Evolutionary conservation across 64 coral and sea anemone species (phyloP).

Genomic region (Porites lutea): DNA sequence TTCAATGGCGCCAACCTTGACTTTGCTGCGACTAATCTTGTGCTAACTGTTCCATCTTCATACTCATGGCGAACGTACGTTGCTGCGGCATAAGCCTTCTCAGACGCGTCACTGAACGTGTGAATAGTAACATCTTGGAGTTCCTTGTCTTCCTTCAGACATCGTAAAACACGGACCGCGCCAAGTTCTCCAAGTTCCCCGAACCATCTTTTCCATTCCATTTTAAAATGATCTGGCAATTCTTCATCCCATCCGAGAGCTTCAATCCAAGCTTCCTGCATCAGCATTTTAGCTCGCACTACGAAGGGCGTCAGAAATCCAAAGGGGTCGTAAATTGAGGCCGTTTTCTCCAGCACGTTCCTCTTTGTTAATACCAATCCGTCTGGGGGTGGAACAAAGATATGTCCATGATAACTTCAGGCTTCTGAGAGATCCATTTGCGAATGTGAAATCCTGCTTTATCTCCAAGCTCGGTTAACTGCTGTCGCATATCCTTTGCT

Average conservation of each 20-base stretch:
- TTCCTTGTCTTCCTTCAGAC: slow-evolving; percentile 45
- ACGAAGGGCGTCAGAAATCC: too few relatives aligned
- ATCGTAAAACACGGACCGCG: slow-evolving; percentile 52
- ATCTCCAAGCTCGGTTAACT: slow-evolving; percentile 57
- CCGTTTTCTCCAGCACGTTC: slow-evolving; percentile 68
- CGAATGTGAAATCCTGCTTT: slow-evolving; percentile 71
- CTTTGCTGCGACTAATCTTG: slow-evolving; percentile 63
- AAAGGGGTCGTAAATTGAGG: slow-evolving; percentile 73
- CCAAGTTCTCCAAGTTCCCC: too few relatives aligned
- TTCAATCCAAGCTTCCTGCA: too few relatives aligned
- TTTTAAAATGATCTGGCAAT: too few relatives aligned
- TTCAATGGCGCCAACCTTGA: slow-evolving; percentile 68
- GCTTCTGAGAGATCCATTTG: slow-evolving; percentile 72
- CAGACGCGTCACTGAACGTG: slow-evolving; percentile 67
- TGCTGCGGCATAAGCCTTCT: slow-evolving; percentile 75
- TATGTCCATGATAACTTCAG: slow-evolving; percentile 64
- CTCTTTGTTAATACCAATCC: slow-evolving; percentile 66
- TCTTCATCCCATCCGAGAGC: too few relatives aligned
- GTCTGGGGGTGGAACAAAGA: slow-evolving; percentile 30
- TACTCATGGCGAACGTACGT: slow-evolving; percentile 65
- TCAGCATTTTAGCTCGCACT: too few relatives aligned
- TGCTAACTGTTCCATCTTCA: slow-evolving; percentile 39
- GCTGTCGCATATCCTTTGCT: slow-evolving; percentile 34
- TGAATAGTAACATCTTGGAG: slow-evolving; percentile 62
- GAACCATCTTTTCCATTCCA: too few relatives aligned